Evolutionary conservation across 1,140 invertebrate genomes (phyloP), one percentile per base, ranked within the genome.

Genomic region (Forficula auricularia): DNA sequence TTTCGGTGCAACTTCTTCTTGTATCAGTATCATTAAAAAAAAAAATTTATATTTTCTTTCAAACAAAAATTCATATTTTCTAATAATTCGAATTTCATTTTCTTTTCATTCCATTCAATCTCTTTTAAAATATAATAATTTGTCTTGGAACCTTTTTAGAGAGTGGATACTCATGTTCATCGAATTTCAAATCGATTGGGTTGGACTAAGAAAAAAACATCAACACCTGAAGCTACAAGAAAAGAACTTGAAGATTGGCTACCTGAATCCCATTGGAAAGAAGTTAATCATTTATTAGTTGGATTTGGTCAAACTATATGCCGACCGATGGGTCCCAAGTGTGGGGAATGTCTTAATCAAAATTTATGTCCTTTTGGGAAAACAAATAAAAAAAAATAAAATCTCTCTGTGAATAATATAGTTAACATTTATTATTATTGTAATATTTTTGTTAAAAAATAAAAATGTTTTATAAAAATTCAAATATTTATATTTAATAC

Each of bases 121-220:
- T n/a, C n/a, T n/a, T n/a, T n/a, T n/a, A n/a, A n/a, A n/a, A n/a
- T n/a, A n/a, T n/a, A n/a, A n/a, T n/a, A n/a, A n/a, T n/a, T n/a
- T n/a, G n/a, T n/a, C n/a, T n/a, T n/a, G n/a, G n/a, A n/a, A n/a
- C n/a, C n/a, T n/a, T n/a, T n/a, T n/a, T n/a, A n/a, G n/a, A n/a
- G 83, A 36, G 91, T 97, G 1, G 91, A 98, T 59, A 92, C 87
- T n/a, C 92, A 98, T 67, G 91, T 98, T 4, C 91, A 96, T 60
- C 71, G 91, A 45, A 94, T 98, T 49, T 74, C 75, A 7, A 94
- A 97, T 60, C 70, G 91, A 48, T 65, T 97, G 32, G 71, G 74
- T 12, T 98, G 90, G 90, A 71, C 83, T 0, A 68, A 60, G 18
- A 78, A 76, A 49, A 49, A 62, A 42, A 80, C 82, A 4, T 85